These are phyloP conservation scores for Cyprinus carpio DNA, from an alignment of 2,113 vertebrate species.

Conservation along the genomic window DNA sequence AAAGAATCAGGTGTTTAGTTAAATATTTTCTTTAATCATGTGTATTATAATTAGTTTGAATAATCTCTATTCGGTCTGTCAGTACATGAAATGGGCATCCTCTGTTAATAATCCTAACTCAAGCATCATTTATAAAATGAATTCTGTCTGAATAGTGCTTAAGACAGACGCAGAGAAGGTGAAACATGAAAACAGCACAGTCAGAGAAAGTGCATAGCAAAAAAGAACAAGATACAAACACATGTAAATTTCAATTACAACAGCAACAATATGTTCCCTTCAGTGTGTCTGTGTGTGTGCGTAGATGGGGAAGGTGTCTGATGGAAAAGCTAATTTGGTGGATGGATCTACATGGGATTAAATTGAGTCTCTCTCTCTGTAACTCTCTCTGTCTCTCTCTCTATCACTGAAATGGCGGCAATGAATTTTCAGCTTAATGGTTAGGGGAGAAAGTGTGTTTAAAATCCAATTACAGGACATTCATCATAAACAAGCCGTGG, in stretches of 20 bases:
- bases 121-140: not conserved
- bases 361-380: conserved; percentile 39
- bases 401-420: conserved; percentile 18
- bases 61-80: not conserved
- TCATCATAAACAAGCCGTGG: conserved; percentile 43
- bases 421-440: conserved; percentile 44
- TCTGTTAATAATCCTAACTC: not conserved
- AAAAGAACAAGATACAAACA: conserved; percentile 14
- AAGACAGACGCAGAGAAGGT: not conserved
- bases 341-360: conserved; percentile 44
- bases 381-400: conserved; percentile 29
- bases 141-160: not conserved
- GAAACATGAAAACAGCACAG: not conserved
- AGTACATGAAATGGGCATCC: not conserved
- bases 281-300: not conserved
- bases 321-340: conserved; percentile 38
- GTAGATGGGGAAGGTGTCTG: conserved; percentile 22
- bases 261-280: conserved; percentile 10
- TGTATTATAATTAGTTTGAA: not conserved
- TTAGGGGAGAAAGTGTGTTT: conserved; percentile 40
- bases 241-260: conserved; percentile 15
- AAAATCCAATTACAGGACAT: conserved; percentile 44
- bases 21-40: not conserved
- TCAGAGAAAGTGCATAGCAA: not conserved
- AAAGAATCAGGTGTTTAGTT: not conserved